Evolutionary conservation across 2,888 invertebrate genomes (phyloP).

Genomic region (Plagodis dolabraria): DNA sequence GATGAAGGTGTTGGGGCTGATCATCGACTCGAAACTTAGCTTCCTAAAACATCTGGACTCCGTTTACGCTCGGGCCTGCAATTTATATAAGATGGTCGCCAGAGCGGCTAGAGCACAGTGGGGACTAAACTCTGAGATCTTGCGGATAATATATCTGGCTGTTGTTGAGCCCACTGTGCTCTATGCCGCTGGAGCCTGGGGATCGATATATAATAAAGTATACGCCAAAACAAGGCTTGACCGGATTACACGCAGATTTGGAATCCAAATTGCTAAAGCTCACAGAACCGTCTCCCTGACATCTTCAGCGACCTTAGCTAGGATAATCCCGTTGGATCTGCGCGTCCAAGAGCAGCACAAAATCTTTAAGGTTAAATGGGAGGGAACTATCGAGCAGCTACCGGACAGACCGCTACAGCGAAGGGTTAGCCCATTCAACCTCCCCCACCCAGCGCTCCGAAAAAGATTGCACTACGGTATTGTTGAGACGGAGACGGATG

Average conservation of each 20-base stretch:
- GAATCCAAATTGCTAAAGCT: background rate
- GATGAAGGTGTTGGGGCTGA: background rate
- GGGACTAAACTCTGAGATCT: background rate
- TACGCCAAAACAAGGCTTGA: background rate
- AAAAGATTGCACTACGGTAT: no score
- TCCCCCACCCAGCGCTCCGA: no score
- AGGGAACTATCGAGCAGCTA: background rate
- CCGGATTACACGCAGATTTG: background rate
- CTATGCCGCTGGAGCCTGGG: background rate
- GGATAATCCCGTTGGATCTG: background rate
- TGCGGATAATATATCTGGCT: background rate
- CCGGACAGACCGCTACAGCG: background rate
- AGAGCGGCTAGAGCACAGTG: background rate
- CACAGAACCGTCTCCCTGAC: background rate
- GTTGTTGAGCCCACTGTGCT: background rate
- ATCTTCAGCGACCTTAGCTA: background rate
- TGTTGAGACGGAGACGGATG: no score
- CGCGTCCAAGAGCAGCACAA: background rate
- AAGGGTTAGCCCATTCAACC: no score
- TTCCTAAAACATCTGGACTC: background rate
- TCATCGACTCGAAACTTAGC: background rate
- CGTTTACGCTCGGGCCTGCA: background rate
- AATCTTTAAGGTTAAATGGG: background rate
- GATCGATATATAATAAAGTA: background rate
- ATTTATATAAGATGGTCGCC: background rate